These are phyloP conservation scores for Aphelinus certus DNA, from an alignment of 1,140 invertebrate genomes.

Conservation along the genomic window DNA sequence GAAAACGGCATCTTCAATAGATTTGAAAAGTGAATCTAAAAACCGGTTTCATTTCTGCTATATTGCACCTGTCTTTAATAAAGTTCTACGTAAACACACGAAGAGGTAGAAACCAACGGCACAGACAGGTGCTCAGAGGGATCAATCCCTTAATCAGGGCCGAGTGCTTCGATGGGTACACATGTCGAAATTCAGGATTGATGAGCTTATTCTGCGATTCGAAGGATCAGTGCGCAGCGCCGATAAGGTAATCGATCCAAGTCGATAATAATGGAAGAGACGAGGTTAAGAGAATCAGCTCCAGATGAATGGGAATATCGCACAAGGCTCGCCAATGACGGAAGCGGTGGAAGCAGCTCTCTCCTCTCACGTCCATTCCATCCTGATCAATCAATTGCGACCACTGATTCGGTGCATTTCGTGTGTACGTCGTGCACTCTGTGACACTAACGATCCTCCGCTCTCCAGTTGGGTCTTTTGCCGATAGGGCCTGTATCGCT, in stretches of 20 bases:
- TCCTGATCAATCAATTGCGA: slow-evolving; percentile 27
- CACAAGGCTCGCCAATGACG: background rate
- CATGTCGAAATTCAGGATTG: too few species aligned
- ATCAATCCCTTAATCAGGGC: background rate
- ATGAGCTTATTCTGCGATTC: background rate
- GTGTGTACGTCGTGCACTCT: background rate
- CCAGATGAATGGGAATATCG: background rate
- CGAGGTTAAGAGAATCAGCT: slow-evolving; percentile 18
- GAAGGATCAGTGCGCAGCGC: slow-evolving; percentile 5
- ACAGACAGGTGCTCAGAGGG: too few species aligned
- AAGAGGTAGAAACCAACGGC: too few species aligned
- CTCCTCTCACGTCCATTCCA: slow-evolving; percentile 3
- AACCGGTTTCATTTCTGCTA: too few species aligned
- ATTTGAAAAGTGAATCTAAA: too few species aligned
- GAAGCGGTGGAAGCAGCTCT: background rate
- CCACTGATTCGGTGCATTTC: background rate
- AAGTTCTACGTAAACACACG: too few species aligned
- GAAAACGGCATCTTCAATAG: too few species aligned
- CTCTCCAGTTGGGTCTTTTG: too few species aligned
- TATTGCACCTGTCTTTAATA: too few species aligned
- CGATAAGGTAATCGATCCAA: slow-evolving; percentile 28
- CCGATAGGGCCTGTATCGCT: too few species aligned
- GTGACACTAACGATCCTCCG: background rate
- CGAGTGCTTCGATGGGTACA: background rate
- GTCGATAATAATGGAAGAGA: slow-evolving; percentile 15